Evolutionary conservation across 30 jellyfish, hydroid and myxozoan genomes (phyloP).

Genomic region (Mastigias papua): DNA sequence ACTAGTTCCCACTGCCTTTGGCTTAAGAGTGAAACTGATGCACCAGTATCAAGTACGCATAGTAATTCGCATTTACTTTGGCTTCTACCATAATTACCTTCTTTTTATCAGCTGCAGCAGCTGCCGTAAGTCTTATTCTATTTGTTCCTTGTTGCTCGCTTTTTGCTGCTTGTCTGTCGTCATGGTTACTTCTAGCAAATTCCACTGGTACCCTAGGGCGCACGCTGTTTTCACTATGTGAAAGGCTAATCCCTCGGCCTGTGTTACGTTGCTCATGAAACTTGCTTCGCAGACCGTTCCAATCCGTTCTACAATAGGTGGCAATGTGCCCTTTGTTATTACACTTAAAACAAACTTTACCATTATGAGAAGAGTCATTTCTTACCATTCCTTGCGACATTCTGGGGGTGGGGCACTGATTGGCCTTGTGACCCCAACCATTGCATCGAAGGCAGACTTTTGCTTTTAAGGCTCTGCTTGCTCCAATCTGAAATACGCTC

Average conservation of each 20-base stretch:
- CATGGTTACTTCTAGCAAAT: too few species aligned
- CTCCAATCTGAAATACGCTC: conserved; percentile 2
- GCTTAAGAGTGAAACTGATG: too few species aligned
- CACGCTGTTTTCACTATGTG: too few species aligned
- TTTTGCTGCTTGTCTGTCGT: too few species aligned
- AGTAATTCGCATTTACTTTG: too few species aligned
- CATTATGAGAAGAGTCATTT: not conserved
- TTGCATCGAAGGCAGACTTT: not conserved
- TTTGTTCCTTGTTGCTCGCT: too few species aligned
- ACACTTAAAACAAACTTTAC: not conserved
- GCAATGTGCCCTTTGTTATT: not conserved
- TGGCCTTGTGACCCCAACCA: conserved; percentile 13
- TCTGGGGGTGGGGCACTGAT: conserved; percentile 18
- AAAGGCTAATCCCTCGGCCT: not conserved
- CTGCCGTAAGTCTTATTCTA: too few species aligned
- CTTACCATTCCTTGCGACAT: not conserved
- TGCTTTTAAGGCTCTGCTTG: not conserved
- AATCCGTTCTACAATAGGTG: not conserved
- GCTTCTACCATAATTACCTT: too few species aligned
- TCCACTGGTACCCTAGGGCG: too few species aligned
- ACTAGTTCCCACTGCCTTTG: too few species aligned
- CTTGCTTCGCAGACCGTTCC: not conserved
- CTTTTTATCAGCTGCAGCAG: too few species aligned
- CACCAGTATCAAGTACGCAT: too few species aligned
- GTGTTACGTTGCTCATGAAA: not conserved